These are phyloP conservation scores for Oreochromis tanganicae DNA, from an alignment of 2,113 vertebrate species.

Conservation along the genomic window DNA sequence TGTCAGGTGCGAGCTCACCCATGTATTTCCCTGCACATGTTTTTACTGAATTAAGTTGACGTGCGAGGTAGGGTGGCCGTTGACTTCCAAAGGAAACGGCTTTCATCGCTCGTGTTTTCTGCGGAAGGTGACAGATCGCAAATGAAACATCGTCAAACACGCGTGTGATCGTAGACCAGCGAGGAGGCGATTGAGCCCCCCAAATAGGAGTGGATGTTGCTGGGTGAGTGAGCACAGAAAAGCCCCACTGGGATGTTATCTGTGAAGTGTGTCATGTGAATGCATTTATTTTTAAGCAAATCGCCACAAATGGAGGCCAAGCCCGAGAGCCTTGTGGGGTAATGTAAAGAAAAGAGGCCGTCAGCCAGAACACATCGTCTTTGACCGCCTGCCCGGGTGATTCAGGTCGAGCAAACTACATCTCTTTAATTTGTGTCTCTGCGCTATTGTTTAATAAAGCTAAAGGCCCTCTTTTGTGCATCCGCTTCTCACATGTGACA, in stretches of 20 bases:
- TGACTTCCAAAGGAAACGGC: constrained; percentile 35
- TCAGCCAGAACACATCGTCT: constrained; percentile 36
- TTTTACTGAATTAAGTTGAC: constrained; percentile 42
- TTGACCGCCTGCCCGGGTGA: constrained; percentile 35
- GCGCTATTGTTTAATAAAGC: constrained; percentile 38
- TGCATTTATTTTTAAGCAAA: constrained; percentile 45
- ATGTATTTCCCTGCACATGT: neutral
- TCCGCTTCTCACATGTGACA: neutral
- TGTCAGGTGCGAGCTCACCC: neutral
- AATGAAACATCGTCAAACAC: constrained; percentile 10
- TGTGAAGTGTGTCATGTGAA: constrained; percentile 54
- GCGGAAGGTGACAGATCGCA: constrained; percentile 30
- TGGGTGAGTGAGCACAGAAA: constrained; percentile 40
- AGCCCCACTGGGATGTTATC: constrained; percentile 34
- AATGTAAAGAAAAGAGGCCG: constrained; percentile 49
- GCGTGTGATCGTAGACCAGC: neutral
- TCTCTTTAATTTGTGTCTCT: constrained; percentile 51
- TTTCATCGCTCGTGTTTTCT: constrained; percentile 41
- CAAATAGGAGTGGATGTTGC: constrained; percentile 37
- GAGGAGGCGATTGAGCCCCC: neutral
- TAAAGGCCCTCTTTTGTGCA: constrained; percentile 26
- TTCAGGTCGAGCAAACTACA: constrained; percentile 37
- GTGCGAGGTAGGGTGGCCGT: neutral
- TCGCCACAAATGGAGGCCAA: constrained; percentile 9
- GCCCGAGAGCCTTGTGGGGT: neutral